Percentiles rank a stretch among this genome's conserved stretches.
These are phyloP conservation scores for Pecten maximus DNA, from an alignment of 2,888 invertebrate genomes.

Conservation along the genomic window DNA sequence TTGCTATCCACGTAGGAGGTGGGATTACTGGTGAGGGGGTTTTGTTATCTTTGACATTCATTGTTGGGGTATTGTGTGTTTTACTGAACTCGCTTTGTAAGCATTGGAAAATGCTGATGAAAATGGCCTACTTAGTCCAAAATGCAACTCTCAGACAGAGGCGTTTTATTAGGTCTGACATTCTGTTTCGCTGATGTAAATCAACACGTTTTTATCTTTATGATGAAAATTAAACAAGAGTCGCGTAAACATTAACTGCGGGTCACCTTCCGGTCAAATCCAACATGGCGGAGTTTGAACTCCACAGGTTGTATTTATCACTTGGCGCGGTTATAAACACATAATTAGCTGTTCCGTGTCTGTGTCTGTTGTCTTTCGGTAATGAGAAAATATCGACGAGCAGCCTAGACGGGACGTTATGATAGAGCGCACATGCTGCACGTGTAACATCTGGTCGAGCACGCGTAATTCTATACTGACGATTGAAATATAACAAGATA, in stretches of 20 bases:
- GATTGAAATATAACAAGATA: slow-evolving; percentile 26
- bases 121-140: neutral
- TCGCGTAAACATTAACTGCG: slow-evolving; percentile 10
- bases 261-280: slow-evolving; percentile 29
- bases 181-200: neutral
- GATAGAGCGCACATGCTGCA: slow-evolving; percentile 30
- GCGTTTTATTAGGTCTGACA: neutral
- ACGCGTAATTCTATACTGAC: neutral
- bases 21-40: neutral
- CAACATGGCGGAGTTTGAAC: slow-evolving; percentile 25
- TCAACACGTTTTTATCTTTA: slow-evolving; percentile 28
- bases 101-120: too few relatives aligned
- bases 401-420: neutral
- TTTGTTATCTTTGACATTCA: neutral
- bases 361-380: neutral
- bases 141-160: neutral
- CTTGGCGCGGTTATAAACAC: slow-evolving; percentile 18
- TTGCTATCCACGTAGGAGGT: neutral
- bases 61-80: neutral
- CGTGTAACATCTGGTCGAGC: slow-evolving; percentile 19
- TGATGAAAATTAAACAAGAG: slow-evolving; percentile 29
- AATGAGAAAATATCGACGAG: slow-evolving; percentile 16
- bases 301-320: neutral
- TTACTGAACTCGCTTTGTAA: neutral
- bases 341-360: slow-evolving; percentile 13